Evolutionary conservation across 2,113 vertebrate genomes (phyloP).

Genomic region (Hiodon tergisus): DNA sequence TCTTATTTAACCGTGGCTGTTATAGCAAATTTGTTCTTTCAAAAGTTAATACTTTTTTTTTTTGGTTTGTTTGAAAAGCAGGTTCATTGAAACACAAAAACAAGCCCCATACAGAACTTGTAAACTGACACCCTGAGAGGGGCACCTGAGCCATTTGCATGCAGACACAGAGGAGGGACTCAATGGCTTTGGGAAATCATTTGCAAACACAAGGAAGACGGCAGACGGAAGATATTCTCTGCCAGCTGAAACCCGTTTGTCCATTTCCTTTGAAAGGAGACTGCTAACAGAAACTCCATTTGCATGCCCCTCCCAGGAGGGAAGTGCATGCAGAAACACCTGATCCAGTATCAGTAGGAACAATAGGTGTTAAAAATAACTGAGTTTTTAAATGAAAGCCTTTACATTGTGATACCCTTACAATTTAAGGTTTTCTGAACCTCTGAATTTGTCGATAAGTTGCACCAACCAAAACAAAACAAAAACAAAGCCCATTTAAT

Average conservation of each 20-base stretch:
- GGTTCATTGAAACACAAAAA: too few relatives aligned
- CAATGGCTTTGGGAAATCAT: not conserved
- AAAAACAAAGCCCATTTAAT: too few relatives aligned
- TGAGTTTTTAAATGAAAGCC: not conserved
- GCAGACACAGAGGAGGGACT: not conserved
- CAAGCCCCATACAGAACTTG: too few relatives aligned
- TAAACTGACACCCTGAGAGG: too few relatives aligned
- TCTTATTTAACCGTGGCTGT: too few relatives aligned
- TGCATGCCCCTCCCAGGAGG: slow-evolving; percentile 14
- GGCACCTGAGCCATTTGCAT: not conserved
- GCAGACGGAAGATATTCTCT: not conserved
- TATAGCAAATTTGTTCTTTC: too few relatives aligned
- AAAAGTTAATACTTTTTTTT: too few relatives aligned
- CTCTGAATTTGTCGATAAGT: too few relatives aligned
- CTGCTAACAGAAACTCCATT: slow-evolving; percentile 22
- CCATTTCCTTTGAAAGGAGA: slow-evolving; percentile 8
- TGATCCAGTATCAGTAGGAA: slow-evolving; percentile 16
- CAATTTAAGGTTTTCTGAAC: not conserved
- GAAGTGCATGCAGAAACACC: not conserved
- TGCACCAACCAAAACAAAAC: too few relatives aligned
- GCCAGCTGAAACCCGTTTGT: slow-evolving; percentile 19
- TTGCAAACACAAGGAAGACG: not conserved
- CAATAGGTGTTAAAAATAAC: not conserved
- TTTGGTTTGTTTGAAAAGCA: too few relatives aligned
- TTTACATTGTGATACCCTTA: too few relatives aligned